Evolutionary conservation across 2,113 vertebrate species (phyloP), one percentile per base, ranked within the genome.

Genomic region (Calyptomena viridis): DNA sequence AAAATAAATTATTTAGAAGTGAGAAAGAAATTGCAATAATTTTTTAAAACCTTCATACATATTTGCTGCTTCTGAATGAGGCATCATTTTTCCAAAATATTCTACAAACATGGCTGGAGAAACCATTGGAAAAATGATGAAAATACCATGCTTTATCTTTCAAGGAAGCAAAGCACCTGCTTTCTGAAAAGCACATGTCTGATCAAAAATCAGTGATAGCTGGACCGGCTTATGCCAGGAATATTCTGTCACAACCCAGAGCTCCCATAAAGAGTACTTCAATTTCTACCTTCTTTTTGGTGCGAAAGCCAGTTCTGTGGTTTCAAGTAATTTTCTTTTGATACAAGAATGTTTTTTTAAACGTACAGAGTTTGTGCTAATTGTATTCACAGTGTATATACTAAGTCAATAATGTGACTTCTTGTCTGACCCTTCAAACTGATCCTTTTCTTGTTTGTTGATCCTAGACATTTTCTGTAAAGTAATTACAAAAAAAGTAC

Each of bases 371-470:
- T 60, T 71, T 77, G 56, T 60, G 39, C 33, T 87, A 91, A 94
- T 84, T 84, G 74, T 53, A 83, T 84, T 92, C 80, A 83, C 46
- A 53, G 59, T 87, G 52, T 81, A 74, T 42, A 82, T 85, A 69
- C 3, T 19, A 56, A 89, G 89, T 95, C 63, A 72, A 93, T 95
- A 96, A 60, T 47, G 42, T 62, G 88, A 89, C 91, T 91, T 84
- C 69, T 93, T 74, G 49, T 14, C 49, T 84, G 85, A 89, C 89
- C 79, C 87, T 93, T 93, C 39, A 50, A 81, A 78, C 47, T 12
- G 62, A 92, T 84, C 17, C 44, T 84, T 89, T 89, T 87, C 71
- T 91, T 46, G 31, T 83, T 91, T 93, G 81, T 91, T 90, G 78
- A 87, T 80, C 42, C 66, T 49, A 71, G 77, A 63, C 27, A 40